Conservation (phyloP, 2,797 vertebrate genomes). For the Sebastes oblongus region DNA sequence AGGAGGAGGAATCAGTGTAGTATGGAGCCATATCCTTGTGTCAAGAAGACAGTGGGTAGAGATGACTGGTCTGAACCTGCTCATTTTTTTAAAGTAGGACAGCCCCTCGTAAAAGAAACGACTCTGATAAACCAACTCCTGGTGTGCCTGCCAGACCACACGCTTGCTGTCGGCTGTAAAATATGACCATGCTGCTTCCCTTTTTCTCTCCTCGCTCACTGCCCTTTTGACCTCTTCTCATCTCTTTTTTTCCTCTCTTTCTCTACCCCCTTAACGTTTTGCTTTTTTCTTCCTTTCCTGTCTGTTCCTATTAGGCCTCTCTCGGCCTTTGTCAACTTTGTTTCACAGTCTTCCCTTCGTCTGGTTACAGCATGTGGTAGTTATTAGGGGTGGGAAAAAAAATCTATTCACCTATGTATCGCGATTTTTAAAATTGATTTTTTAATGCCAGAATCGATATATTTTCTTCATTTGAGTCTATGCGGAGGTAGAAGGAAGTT, state of each 20-base stretch:
- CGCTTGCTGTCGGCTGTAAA: conserved; percentile 63
- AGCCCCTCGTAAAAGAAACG: conserved; percentile 54
- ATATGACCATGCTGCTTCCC: conserved; percentile 51
- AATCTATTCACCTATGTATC: no score
- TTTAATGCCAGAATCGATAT: no score
- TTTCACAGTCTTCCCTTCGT: not conserved
- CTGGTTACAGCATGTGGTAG: conserved; percentile 2
- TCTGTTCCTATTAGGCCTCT: conserved; percentile 7
- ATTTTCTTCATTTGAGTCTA: no score
- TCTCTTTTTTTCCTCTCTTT: not conserved
- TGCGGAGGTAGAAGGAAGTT: no score
- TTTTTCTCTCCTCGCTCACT: conserved; percentile 29
- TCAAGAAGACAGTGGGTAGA: not conserved
- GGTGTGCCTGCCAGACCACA: conserved; percentile 61
- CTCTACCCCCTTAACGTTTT: conserved; percentile 1
- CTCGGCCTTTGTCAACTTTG: not conserved
- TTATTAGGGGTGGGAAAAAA: not conserved
- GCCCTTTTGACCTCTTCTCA: conserved; percentile 37
- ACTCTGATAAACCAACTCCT: conserved; percentile 64
- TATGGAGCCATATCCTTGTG: conserved; percentile 3
- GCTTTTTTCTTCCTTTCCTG: conserved; percentile 9
- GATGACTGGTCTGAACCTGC: conserved; percentile 40
- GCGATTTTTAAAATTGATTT: no score
- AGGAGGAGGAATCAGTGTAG: not conserved
- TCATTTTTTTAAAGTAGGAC: conserved; percentile 18